Conservation (phyloP, 2,888 invertebrate species). For the Proisotoma minuta region DNA sequence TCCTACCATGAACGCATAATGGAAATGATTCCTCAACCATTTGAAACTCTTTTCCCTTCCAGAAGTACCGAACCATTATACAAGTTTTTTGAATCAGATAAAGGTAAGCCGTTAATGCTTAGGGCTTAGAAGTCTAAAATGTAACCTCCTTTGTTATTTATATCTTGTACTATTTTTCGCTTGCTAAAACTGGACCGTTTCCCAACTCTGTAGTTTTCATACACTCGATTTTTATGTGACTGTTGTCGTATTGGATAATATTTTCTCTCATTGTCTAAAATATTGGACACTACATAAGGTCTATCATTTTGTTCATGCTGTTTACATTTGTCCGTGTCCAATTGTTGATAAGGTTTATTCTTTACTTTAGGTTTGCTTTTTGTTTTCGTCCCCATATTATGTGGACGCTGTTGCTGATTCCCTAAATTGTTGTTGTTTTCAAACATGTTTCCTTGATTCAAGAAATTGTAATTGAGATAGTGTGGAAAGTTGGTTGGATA, state of each 20-base stretch:
- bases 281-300: conserved; percentile 6
- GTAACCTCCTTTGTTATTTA: conserved; percentile 32
- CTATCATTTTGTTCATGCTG: background rate
- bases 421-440: background rate
- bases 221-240: background rate
- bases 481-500: background rate
- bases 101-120: conserved; percentile 60
- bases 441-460: background rate
- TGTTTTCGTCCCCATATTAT: too few species aligned
- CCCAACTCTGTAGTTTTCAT: background rate
- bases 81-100: conserved; percentile 85
- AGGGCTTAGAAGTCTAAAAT: conserved; percentile 35
- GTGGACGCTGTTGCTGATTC: background rate
- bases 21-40: conserved; percentile 85
- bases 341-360: background rate
- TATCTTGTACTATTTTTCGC: conserved; percentile 16
- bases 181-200: background rate
- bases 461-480: background rate
- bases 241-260: conserved; percentile 9
- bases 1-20: conserved; percentile 91
- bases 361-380: background rate
- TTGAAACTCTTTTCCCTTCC: conserved; percentile 75
- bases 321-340: background rate
- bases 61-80: conserved; percentile 75
- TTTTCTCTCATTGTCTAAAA: conserved; percentile 14